Evolutionary conservation across 2,797 vertebrate species (phyloP).

Genomic region (Sciurus vulgaris): DNA sequence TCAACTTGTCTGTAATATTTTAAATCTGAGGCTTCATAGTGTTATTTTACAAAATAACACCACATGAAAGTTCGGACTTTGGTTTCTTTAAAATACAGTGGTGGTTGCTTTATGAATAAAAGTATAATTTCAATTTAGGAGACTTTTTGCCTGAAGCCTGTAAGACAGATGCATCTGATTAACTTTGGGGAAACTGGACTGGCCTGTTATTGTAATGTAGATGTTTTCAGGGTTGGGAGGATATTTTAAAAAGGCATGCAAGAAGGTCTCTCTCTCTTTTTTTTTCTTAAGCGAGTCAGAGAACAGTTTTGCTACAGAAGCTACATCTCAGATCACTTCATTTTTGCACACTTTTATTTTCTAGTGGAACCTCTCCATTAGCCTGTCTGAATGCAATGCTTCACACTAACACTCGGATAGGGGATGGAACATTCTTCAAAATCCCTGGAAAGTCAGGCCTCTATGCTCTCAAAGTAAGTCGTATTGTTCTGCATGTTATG

Average conservation of each 20-base stretch:
- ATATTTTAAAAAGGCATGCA: constrained; percentile 85
- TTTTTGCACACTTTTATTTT: constrained; percentile 87
- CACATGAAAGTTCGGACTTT: constrained; percentile 88
- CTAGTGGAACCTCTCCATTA: constrained; percentile 93
- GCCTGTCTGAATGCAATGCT: constrained; percentile 94
- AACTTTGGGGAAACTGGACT: constrained; percentile 89
- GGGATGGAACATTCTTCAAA: constrained; percentile 93
- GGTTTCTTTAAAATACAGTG: constrained; percentile 85
- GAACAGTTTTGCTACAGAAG: constrained; percentile 86
- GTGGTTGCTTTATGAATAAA: constrained; percentile 88
- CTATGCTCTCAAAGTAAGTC: constrained; percentile 93
- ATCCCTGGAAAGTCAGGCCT: constrained; percentile 93
- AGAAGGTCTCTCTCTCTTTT: constrained; percentile 66
- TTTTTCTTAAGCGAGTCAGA: constrained; percentile 70
- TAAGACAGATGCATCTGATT: constrained; percentile 92
- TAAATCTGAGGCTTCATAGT: constrained; percentile 86
- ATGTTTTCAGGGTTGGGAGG: constrained; percentile 90
- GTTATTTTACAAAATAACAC: constrained; percentile 88
- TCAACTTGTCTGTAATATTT: constrained; percentile 89
- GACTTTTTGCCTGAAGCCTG: constrained; percentile 89
- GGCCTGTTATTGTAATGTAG: constrained; percentile 92
- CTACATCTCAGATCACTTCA: constrained; percentile 85
- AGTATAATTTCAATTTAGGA: constrained; percentile 89
- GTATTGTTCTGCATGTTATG: constrained; percentile 77
- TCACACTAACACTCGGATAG: constrained; percentile 92